Evolutionary conservation across 30 jellyfish, hydroid and myxozoan genomes (phyloP).

Genomic region (Aurelia sp.): DNA sequence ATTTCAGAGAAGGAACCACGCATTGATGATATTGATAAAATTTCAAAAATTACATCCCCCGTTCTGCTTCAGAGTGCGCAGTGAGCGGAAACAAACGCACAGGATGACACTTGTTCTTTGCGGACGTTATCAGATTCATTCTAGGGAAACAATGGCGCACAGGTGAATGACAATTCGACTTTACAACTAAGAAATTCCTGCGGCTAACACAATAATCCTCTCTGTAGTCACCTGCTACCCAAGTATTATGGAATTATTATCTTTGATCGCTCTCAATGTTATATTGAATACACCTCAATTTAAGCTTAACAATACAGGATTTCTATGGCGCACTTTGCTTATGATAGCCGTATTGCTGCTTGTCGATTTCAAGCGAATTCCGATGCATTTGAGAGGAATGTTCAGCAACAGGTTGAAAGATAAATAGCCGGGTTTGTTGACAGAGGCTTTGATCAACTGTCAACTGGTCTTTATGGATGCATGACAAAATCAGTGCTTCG

Average conservation of each 20-base stretch:
- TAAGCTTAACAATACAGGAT: conserved; percentile 30
- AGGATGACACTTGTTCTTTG: conserved; percentile 75
- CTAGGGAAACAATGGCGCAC: conserved; percentile 79
- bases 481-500: no score
- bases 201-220: conserved; percentile 74
- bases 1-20: no score
- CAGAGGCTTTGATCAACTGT: conserved; percentile 4
- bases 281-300: conserved; percentile 48
- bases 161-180: conserved; percentile 85
- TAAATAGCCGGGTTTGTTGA: conserved; percentile 33
- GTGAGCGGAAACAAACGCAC: conserved; percentile 75
- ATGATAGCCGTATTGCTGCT: conserved; percentile 44
- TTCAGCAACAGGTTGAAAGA: conserved; percentile 57
- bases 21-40: background rate
- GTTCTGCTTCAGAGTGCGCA: background rate
- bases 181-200: conserved; percentile 72
- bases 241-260: conserved; percentile 57
- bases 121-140: conserved; percentile 56
- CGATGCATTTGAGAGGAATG: conserved; percentile 30
- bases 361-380: conserved; percentile 21
- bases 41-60: conserved; percentile 1
- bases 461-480: background rate
- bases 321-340: conserved; percentile 48
- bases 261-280: conserved; percentile 64
- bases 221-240: conserved; percentile 91